These are phyloP conservation scores for Ceratitis capitata DNA, from an alignment of 1,140 invertebrate species.

Conservation along the genomic window DNA sequence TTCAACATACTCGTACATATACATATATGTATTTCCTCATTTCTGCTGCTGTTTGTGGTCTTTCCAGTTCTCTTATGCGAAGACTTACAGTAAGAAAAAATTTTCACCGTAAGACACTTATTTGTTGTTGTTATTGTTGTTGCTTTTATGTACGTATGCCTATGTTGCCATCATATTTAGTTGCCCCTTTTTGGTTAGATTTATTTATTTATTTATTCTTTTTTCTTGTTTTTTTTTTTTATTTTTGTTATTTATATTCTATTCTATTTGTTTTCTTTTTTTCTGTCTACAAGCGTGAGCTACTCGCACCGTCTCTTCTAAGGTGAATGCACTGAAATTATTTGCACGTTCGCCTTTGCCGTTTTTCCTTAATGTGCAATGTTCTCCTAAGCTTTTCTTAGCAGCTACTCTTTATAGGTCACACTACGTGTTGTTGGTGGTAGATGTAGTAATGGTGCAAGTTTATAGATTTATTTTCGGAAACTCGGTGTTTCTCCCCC, in stretches of 20 bases:
- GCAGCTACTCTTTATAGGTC: neutral
- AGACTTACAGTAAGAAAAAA: neutral
- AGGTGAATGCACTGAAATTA: constrained; percentile 26
- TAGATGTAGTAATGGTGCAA: neutral
- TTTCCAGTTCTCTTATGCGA: neutral
- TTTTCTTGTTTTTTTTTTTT: neutral
- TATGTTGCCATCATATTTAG: neutral
- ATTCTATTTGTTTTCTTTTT: neutral
- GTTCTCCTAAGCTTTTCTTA: too few species aligned
- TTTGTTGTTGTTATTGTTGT: neutral
- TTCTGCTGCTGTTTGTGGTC: neutral
- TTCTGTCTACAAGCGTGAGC: neutral
- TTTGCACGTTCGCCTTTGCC: constrained; percentile 23
- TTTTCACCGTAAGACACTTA: neutral
- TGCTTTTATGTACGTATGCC: neutral
- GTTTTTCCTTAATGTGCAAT: too few species aligned
- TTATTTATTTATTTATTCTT: too few species aligned
- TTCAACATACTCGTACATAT: too few species aligned
- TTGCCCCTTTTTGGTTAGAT: neutral
- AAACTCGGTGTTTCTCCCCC: neutral
- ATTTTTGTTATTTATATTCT: neutral
- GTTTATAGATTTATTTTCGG: neutral
- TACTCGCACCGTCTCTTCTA: neutral
- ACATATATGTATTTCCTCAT: neutral
- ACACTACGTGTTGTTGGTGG: too few species aligned